Base-by-base conservation (phyloP, 2,113 vertebrate genomes). In the Philantomba maxwellii region DNA sequence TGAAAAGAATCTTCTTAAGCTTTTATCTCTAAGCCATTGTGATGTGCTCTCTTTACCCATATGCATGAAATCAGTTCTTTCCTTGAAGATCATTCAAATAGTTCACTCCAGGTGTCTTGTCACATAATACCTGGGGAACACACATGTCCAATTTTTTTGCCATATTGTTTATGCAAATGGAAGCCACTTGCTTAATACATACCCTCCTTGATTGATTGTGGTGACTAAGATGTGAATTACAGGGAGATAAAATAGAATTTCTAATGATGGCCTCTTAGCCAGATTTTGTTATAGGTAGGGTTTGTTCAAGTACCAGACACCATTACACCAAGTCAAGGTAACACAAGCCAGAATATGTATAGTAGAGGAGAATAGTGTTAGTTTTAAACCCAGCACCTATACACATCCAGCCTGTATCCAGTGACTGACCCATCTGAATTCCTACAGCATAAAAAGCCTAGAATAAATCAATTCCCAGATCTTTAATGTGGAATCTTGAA, bases 171-270 rank as follows among this genome's bases (percentile, higher is more conserved):
- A 53, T 85, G 19, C 5, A 58, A 82, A 62, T 30, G 3, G 13
- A 93, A 93, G 47, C 36, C 55, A 36, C 19, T 75, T 91, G 75
- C 25, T 45, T 91, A 60, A 58, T 93, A 58, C 12, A 10, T 81
- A 16, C 21, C 7, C 16, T 89, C 62, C 43, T 96, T 94, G n/a
- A 94, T 43, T 97, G n/a, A 75, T 39, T 93, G 25, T 96, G 36
- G 28, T 96, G 43, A 90, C 33, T 58, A 87, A 60, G 53, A 66
- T 64, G 6, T 95, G 28, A 93, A 66, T 93, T 91, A 80, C 25
- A 82, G 3, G n/a, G 8, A 90, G 33, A 88, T 57, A 36, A 88
- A 83, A 70, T 28, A 66, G 53, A 93, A 87, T 94, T 87, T 15
- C 78, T 73, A 73, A 45, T 88, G 60, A 47, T 7, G 62, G 36